Evolutionary conservation across 2,113 vertebrate species (phyloP).

Genomic region (Dipodomys ordii): DNA sequence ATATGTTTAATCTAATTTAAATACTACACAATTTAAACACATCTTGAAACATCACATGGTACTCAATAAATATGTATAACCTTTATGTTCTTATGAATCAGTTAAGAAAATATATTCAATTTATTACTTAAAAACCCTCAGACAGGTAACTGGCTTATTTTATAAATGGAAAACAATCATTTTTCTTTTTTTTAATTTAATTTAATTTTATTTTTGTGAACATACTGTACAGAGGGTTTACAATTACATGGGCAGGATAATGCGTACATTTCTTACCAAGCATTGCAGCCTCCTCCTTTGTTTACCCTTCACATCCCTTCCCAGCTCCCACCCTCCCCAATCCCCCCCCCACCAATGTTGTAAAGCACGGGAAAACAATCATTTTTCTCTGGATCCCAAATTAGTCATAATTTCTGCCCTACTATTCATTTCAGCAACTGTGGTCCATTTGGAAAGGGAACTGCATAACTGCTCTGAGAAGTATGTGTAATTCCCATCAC

Average conservation of each 20-base stretch:
- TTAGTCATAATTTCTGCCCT: constrained; percentile 4
- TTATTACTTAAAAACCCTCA: background rate
- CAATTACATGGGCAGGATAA: no score
- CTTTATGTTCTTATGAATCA: background rate
- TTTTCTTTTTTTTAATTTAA: no score
- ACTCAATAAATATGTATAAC: background rate
- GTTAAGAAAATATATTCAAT: background rate
- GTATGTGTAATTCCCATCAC: background rate
- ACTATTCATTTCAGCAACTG: background rate
- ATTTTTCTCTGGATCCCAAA: background rate
- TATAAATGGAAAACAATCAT: background rate
- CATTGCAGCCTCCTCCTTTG: no score
- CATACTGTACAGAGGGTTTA: no score
- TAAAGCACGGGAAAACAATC: background rate
- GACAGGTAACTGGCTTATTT: constrained; percentile 1
- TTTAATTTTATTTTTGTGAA: no score
- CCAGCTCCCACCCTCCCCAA: no score
- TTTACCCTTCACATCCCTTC: no score
- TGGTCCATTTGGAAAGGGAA: background rate
- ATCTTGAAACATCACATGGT: background rate
- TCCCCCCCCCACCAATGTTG: no score
- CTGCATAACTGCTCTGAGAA: background rate
- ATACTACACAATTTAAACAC: background rate
- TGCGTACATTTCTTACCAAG: no score
- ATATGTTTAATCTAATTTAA: background rate